These are phyloP conservation scores for Galeopterus variegatus DNA, from an alignment of 2,113 vertebrate genomes.

Conservation along the genomic window DNA sequence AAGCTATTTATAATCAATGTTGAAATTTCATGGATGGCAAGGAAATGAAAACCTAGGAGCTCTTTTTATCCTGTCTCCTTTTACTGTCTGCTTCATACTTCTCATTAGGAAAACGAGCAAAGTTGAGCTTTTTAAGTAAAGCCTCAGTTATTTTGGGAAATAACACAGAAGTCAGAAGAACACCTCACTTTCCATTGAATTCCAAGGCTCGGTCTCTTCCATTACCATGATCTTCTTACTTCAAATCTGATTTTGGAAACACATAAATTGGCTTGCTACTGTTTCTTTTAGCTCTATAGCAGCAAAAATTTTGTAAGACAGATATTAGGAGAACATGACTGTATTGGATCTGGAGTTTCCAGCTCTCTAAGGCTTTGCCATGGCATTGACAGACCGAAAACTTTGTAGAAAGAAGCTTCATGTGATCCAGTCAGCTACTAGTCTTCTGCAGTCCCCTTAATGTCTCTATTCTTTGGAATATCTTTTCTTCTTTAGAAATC, in stretches of 20 bases:
- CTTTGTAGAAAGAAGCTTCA: neutral
- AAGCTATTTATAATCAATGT: neutral
- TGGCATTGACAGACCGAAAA: neutral
- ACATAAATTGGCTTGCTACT: neutral
- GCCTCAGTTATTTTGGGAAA: neutral
- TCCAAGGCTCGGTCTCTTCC: neutral
- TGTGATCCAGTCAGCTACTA: neutral
- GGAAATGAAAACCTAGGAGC: neutral
- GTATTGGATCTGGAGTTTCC: neutral
- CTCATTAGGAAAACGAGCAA: neutral
- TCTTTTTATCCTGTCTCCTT: slow-evolving; percentile 15
- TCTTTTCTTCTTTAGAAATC: neutral
- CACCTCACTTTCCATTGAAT: neutral
- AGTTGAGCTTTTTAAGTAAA: neutral
- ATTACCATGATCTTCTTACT: neutral
- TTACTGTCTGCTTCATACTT: neutral
- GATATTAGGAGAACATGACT: neutral
- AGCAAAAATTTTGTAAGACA: neutral
- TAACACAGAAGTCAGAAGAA: neutral
- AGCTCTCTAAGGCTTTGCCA: neutral
- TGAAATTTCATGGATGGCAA: neutral
- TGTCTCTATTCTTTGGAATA: neutral
- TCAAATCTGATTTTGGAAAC: slow-evolving; percentile 28
- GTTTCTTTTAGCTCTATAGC: neutral
- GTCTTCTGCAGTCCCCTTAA: neutral